A percentile compares a stretch with the other conserved stretches of the same genome.
These are phyloP conservation scores for Chiloscyllium punctatum DNA, from an alignment of 2,797 vertebrate species.

Conservation along the genomic window DNA sequence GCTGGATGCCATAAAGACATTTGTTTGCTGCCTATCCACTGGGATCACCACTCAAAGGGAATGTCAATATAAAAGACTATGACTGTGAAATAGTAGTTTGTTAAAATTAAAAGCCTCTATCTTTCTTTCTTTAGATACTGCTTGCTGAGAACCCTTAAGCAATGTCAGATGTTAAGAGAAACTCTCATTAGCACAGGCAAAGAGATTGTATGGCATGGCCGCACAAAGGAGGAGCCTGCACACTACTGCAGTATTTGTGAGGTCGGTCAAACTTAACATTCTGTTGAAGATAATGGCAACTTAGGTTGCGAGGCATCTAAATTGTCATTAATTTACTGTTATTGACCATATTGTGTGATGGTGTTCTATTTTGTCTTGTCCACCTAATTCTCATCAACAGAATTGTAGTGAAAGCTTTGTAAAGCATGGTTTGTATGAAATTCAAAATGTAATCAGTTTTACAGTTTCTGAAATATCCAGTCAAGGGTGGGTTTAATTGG, in stretches of 20 bases:
- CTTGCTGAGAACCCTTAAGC: conserved; percentile 89
- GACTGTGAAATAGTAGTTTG: conserved; percentile 2
- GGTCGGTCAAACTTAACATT: conserved; percentile 55
- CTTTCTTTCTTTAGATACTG: conserved; percentile 69
- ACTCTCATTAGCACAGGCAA: conserved; percentile 79
- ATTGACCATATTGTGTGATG: background rate
- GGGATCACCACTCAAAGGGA: background rate
- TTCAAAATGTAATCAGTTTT: background rate
- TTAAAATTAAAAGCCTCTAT: conserved; percentile 39
- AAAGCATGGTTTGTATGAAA: background rate
- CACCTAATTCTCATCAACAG: background rate
- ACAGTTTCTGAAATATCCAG: background rate
- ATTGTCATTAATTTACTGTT: background rate
- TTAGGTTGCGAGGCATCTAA: background rate
- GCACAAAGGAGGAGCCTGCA: conserved; percentile 82
- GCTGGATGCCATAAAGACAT: conserved; percentile 7
- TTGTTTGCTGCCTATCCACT: background rate
- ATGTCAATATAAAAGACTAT: background rate
- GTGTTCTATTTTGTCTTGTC: background rate
- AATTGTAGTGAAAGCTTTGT: background rate
- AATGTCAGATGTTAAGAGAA: conserved; percentile 88
- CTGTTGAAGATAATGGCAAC: background rate
- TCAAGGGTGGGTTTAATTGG: background rate
- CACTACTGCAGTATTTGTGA: conserved; percentile 98
- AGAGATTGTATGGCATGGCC: conserved; percentile 86